Conservation (phyloP, 2,888 invertebrate species). For the Eutolmus rufibarbis region DNA sequence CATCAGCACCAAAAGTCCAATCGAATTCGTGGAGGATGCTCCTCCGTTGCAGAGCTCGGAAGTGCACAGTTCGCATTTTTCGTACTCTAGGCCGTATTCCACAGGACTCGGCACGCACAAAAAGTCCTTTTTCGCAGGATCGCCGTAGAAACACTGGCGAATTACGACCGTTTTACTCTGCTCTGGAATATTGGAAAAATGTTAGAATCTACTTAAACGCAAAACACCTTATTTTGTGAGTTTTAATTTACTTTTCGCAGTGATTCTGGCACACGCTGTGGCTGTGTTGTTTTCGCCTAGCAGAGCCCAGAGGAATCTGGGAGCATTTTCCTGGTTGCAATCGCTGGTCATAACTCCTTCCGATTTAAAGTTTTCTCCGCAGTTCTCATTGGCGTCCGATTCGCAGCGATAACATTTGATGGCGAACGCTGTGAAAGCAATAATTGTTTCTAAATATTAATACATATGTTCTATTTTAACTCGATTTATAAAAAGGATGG, state of each 20-base stretch:
- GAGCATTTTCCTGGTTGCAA: slow-evolving; percentile 51
- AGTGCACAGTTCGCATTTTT: slow-evolving; percentile 56
- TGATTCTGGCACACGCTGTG: slow-evolving; percentile 1
- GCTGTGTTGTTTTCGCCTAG: neutral
- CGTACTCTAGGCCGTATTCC: neutral
- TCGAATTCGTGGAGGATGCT: slow-evolving; percentile 53
- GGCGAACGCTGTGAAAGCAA: slow-evolving; percentile 56
- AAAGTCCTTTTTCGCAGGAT: slow-evolving; percentile 51
- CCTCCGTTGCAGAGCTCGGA: slow-evolving; percentile 57
- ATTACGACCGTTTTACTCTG: slow-evolving; percentile 50
- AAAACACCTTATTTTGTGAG: neutral
- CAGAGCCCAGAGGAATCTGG: slow-evolving; percentile 48
- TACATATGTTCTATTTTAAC: neutral
- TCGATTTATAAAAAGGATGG: too few relatives aligned
- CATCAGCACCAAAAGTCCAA: slow-evolving; percentile 42
- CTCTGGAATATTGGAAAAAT: neutral
- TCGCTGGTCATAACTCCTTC: neutral
- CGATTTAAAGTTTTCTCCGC: slow-evolving; percentile 51
- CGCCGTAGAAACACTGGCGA: slow-evolving; percentile 57
- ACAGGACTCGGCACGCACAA: slow-evolving; percentile 58
- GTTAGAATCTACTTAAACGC: neutral
- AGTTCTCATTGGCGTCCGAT: slow-evolving; percentile 54
- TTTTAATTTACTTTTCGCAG: slow-evolving; percentile 11
- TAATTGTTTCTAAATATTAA: neutral
- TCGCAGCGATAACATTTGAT: slow-evolving; percentile 60